A percentile compares a stretch with the other conserved stretches of the same genome.
These are phyloP conservation scores for Liparis tanakae DNA, from an alignment of 2,797 vertebrate genomes.

Conservation along the genomic window DNA sequence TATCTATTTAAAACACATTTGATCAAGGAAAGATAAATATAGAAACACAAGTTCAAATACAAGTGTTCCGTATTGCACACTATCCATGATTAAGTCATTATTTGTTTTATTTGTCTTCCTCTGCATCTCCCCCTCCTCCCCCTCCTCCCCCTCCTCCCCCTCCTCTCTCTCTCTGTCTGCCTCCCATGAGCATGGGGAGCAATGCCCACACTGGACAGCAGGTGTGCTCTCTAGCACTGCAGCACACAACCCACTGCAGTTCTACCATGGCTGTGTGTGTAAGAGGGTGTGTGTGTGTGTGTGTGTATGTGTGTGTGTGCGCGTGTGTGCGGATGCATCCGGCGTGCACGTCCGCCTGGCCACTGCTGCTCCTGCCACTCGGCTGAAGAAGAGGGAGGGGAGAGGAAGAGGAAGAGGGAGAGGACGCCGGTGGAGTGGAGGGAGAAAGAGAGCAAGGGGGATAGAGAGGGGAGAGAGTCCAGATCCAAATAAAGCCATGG, in stretches of 20 bases:
- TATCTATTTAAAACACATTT: not conserved
- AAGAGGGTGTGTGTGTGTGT: slow-evolving; percentile 16
- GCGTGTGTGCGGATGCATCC: slow-evolving; percentile 44
- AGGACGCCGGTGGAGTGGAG: slow-evolving; percentile 50
- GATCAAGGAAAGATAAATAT: not conserved
- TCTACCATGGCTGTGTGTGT: slow-evolving; percentile 32
- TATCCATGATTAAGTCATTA: slow-evolving; percentile 1
- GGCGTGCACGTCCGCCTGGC: slow-evolving; percentile 57
- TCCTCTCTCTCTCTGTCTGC: not conserved
- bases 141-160: not conserved
- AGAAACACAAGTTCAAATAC: not conserved
- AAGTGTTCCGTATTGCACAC: not conserved
- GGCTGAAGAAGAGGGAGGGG: slow-evolving; percentile 58
- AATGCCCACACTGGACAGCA: slow-evolving; percentile 72
- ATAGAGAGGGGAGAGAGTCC: slow-evolving; percentile 57
- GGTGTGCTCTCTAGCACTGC: slow-evolving; percentile 79
- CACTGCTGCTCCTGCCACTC: slow-evolving; percentile 79
- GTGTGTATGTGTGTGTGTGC: slow-evolving; percentile 1
- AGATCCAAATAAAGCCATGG: slow-evolving; percentile 91
- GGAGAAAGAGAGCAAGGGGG: slow-evolving; percentile 37
- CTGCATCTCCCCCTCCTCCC: not conserved
- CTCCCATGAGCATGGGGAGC: slow-evolving; percentile 20
- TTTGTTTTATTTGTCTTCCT: slow-evolving; percentile 1
- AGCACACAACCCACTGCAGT: slow-evolving; percentile 74
- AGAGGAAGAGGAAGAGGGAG: slow-evolving; percentile 52